Conservation (phyloP, 2,888 invertebrate genomes). For the Oligia strigilis region DNA sequence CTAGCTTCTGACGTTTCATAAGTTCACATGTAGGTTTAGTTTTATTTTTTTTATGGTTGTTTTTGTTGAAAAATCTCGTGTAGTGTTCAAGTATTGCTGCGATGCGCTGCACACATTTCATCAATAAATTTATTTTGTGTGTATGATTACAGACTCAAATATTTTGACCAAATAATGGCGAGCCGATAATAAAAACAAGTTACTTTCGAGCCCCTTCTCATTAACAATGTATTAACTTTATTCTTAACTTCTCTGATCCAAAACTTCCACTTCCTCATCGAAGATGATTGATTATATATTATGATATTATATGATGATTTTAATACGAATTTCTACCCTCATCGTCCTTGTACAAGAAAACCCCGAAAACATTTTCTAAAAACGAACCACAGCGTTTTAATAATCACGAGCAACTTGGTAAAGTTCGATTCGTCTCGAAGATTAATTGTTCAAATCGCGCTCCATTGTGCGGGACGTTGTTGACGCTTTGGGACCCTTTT, state of each 20-base stretch:
- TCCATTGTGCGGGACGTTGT: constrained; percentile 84
- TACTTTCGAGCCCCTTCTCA: background rate
- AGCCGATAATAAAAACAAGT: background rate
- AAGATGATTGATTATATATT: constrained; percentile 24
- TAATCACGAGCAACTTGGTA: constrained; percentile 68
- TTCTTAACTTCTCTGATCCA: constrained; percentile 4
- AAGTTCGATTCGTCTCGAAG: constrained; percentile 85
- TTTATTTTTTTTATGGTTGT: too few relatives aligned
- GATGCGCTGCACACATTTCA: background rate
- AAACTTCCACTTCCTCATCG: constrained; percentile 37
- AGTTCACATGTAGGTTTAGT: too few relatives aligned
- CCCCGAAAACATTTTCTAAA: constrained; percentile 49
- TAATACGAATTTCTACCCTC: constrained; percentile 46
- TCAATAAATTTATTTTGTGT: background rate
- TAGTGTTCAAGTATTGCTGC: background rate
- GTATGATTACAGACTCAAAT: background rate
- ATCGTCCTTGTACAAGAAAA: constrained; percentile 47
- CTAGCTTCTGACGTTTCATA: background rate
- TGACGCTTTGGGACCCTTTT: constrained; percentile 84
- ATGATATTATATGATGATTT: constrained; percentile 4
- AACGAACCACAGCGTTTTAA: constrained; percentile 67
- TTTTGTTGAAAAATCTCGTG: background rate
- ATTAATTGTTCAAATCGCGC: constrained; percentile 86
- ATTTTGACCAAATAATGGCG: background rate
- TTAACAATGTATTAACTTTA: constrained; percentile 28